Base-by-base conservation (phyloP, 1,140 invertebrate genomes). In the Ylistrum balloti region DNA sequence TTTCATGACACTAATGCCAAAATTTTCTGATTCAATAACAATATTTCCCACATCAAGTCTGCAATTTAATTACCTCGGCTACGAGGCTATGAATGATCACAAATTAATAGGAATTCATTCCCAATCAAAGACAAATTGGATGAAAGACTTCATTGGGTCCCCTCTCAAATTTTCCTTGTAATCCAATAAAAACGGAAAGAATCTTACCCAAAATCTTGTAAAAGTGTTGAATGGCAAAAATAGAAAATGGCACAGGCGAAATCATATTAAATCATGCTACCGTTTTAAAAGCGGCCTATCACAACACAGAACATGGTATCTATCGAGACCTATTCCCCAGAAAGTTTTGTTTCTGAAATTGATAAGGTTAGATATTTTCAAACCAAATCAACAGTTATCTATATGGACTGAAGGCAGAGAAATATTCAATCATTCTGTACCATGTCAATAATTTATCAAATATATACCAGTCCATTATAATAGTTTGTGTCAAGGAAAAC, bases 101-200 rank as follows among this genome's bases (percentile, higher is more conserved):
- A 92, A 92, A 92, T 92, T 92, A 92, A 92, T 92, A 87, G 89
- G 88, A 90, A 88, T 92, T 87, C 88, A 87, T 92, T 90, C 90
- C 89, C 87, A 92, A 92, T 92, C 91, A 92, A 92, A 92, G 85
- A 90, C 88, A 89, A 90, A 88, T 88, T 92, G 89, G 87, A 90
- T 92, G 90, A 74, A 90, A 56, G 86, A 90, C 89, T 56, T 88
- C 86, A 88, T 87, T 88, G 89, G 88, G 48, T 89, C 74, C 88
- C 89, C 85, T 74, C 56, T 86, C 89, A 92, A 92, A 90, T 90
- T 92, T 92, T 92, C 89, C 89, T 32, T 45, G 90, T 92, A 92
- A 92, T 92, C 87, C 91, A 92, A 92, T 92, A 90, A 90, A 74
- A 74, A 74, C 20, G 56, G 22, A 74, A 74, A 74, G 56, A 74